These are phyloP conservation scores for Chloropsis hardwickii DNA, from an alignment of 2,113 vertebrate species.

Conservation along the genomic window DNA sequence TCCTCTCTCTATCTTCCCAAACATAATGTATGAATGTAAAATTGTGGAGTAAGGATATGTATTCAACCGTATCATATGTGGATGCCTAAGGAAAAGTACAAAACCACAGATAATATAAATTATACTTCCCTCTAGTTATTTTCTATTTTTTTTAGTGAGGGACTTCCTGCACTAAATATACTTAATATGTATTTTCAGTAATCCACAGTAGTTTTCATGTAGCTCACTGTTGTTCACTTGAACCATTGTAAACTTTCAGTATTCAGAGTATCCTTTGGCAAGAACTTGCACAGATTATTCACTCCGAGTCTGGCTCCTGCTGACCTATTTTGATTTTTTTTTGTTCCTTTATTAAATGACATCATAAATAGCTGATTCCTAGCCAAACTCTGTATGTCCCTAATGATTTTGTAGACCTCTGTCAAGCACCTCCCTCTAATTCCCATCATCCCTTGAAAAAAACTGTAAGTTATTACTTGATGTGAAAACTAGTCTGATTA, in stretches of 20 bases:
- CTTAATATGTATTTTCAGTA: neutral
- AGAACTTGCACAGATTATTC: neutral
- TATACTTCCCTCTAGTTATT: neutral
- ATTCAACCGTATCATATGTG: neutral
- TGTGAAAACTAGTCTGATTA: neutral
- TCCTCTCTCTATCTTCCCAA: neutral
- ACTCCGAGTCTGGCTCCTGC: neutral
- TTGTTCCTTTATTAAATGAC: neutral
- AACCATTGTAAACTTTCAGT: neutral
- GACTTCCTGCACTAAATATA: neutral
- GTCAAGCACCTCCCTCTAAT: neutral
- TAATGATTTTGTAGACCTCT: neutral
- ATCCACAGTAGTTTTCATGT: neutral
- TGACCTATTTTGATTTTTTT: neutral
- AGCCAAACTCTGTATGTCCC: neutral
- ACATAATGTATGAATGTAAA: neutral
- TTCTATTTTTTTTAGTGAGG: neutral
- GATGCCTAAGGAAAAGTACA: neutral
- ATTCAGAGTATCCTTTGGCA: neutral
- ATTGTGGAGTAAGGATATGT: neutral
- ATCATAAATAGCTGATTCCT: neutral
- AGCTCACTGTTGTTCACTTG: neutral
- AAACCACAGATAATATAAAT: neutral
- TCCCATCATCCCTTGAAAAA: neutral
- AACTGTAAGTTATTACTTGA: neutral